A percentile compares a stretch with the other conserved stretches of the same genome.
Evolutionary conservation across 2,113 vertebrate genomes (phyloP).

Genomic region (Shinisaurus crocodilurus): DNA sequence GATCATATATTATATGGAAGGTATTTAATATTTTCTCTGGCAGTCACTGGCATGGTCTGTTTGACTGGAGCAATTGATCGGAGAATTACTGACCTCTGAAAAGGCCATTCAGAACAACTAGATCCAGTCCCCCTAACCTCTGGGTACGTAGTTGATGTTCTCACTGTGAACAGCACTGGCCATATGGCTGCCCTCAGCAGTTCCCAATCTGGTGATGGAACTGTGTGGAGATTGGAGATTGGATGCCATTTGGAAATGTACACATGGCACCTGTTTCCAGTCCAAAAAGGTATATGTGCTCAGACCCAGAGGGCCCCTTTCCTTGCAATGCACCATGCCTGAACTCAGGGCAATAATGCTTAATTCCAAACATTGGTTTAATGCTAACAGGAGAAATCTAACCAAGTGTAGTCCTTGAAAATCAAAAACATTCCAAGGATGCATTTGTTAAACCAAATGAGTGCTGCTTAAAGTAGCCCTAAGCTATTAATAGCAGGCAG

Average conservation of each 20-base stretch:
- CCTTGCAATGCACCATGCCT: background rate
- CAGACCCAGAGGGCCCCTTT: background rate
- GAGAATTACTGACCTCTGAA: background rate
- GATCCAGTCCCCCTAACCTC: background rate
- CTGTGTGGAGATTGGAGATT: background rate
- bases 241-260: background rate
- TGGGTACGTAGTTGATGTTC: background rate
- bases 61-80: background rate
- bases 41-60: background rate
- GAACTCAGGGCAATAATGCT: background rate
- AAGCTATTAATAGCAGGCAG: background rate
- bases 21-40: background rate
- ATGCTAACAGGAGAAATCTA: background rate
- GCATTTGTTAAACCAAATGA: background rate
- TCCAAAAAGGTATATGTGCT: background rate
- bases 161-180: background rate
- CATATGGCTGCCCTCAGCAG: no score
- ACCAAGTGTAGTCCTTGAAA: background rate
- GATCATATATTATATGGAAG: background rate
- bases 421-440: background rate
- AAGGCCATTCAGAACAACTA: background rate
- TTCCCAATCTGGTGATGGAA: background rate
- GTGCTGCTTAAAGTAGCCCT: background rate
- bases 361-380: background rate
- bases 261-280: background rate